phyloP scores from a whole-genome alignment of 2,888 invertebrate genomes.

The Leptinotarsa tumamoca region DNA sequence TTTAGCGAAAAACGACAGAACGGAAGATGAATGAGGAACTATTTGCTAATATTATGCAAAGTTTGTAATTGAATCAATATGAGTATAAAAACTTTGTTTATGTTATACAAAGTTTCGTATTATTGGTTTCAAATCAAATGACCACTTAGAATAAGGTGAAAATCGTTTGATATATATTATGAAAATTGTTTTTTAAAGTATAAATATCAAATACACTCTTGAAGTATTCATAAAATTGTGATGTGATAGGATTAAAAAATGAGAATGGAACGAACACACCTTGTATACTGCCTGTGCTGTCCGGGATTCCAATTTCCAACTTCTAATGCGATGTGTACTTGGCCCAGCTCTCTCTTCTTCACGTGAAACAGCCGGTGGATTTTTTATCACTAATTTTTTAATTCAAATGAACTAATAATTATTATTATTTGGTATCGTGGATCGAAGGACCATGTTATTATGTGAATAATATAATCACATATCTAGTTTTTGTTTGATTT shows the following conservation, averaged over 20 bases:
- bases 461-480: too few species aligned
- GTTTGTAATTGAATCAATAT: background rate
- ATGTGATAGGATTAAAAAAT: background rate
- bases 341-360: background rate
- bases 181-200: background rate
- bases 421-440: background rate
- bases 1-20: background rate
- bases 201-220: background rate
- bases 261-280: background rate
- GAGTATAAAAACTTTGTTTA: background rate
- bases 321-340: background rate
- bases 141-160: background rate
- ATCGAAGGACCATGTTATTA: background rate
- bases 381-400: background rate
- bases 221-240: background rate
- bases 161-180: background rate
- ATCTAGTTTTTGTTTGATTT: too few species aligned
- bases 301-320: background rate
- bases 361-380: background rate
- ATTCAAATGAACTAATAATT: background rate
- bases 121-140: background rate
- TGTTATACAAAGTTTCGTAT: conserved; percentile 2
- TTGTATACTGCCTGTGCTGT: background rate
- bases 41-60: conserved; percentile 1
- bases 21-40: background rate